Percentiles rank a stretch among this genome's conserved stretches.
Conservation (phyloP, 2,113 vertebrate species). For the western clawed frog (Xenopus tropicalis) region DNA sequence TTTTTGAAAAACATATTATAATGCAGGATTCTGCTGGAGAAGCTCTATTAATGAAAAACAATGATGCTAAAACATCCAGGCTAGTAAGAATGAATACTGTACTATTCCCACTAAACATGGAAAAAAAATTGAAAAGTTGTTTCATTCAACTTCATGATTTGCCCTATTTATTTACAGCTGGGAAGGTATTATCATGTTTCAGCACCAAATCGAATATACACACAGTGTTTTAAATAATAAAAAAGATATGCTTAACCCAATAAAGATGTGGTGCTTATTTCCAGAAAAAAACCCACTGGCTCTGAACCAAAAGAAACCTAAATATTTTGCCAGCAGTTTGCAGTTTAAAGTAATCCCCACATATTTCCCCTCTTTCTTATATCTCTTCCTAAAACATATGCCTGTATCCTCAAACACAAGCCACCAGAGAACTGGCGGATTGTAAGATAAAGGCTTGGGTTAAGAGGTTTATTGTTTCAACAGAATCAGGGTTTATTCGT, state of each 20-base stretch:
- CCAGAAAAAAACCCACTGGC: conserved; percentile 61
- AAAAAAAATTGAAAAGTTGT: too few species aligned
- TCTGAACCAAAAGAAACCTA: conserved; percentile 59
- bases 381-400: conserved; percentile 46
- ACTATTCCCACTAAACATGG: too few species aligned
- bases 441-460: conserved; percentile 29
- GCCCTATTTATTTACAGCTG: too few species aligned
- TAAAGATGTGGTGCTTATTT: conserved; percentile 77
- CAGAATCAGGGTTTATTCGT: conserved; percentile 22
- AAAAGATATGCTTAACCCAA: conserved; percentile 67
- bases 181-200: too few species aligned
- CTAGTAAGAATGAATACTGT: too few species aligned
- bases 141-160: too few species aligned
- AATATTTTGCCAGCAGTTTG: conserved; percentile 68
- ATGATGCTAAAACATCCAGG: too few species aligned
- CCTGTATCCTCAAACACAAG: conserved; percentile 42
- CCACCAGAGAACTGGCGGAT: conserved; percentile 34
- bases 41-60: too few species aligned
- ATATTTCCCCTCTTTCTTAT: conserved; percentile 47
- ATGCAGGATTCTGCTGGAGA: too few species aligned
- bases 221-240: conserved; percentile 60
- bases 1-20: too few species aligned
- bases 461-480: conserved; percentile 40
- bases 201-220: too few species aligned
- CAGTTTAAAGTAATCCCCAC: conserved; percentile 56